Evolutionary conservation across 1,140 invertebrate species (phyloP), one percentile per base, ranked within the genome.

Genomic region (Propsilocerus akamusi): DNA sequence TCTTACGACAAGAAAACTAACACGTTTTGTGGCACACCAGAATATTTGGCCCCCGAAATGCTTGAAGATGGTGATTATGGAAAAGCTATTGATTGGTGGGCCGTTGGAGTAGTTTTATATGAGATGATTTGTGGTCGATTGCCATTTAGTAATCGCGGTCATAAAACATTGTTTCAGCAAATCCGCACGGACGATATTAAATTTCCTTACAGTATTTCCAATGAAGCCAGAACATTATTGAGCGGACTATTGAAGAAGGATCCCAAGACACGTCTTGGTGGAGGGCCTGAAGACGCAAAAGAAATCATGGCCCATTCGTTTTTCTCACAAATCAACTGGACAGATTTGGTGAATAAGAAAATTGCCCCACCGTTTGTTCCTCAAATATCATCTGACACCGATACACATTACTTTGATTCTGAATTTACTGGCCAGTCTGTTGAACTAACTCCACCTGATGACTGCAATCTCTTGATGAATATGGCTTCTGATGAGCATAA

Each of bases 11-110:
- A 86, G 57, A 97, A 91, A 56, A 99, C 96, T n/a, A 94, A 93
- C 72, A 99, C 96, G 46, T 99, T 99, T 72, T 99, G 96, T 73
- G 96, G 96, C 11, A 99, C 96, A 51, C 95, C 96, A 14, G 95
- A 98, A 72, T 99, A 99, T 75, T 73, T 99, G 50, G 95, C 96
- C 54, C 96, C 96, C n/a, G 96, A 99, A 78, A 87, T 88, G 58
- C 75, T 99, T 53, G 94, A 99, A 70, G 95, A 99, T 69, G 95
- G 90, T 64, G 92, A 98, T 70, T 97, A 97, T 70, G 93, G 92
- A 14, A 74, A 88, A 57, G 88, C 91, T 49, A 92, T 96, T 25
- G 93, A 97, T 73, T 97, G 93, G 92, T 97, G 92, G 93, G 90
- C 92, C 51, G 80, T 90, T 25, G 92, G 92, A 54, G 90, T 97